These are phyloP conservation scores for Polydrusus pterygomalis DNA, from an alignment of 2,888 invertebrate species.

Conservation along the genomic window DNA sequence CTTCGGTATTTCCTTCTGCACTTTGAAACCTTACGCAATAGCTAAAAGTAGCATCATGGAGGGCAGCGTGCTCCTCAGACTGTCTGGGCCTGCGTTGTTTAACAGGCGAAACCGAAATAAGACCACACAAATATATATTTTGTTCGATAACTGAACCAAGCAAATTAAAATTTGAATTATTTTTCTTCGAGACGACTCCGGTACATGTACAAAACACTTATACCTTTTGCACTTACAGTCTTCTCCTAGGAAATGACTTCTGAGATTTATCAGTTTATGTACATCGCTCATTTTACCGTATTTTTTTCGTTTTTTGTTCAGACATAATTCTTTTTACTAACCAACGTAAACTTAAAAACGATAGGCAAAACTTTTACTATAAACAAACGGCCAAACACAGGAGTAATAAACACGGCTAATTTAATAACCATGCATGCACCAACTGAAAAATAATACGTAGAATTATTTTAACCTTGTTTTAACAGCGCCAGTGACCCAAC, in stretches of 20 bases:
- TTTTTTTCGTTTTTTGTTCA: conserved; percentile 16
- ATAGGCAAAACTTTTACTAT: neutral
- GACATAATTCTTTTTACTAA: no score
- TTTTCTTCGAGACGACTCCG: conserved; percentile 1
- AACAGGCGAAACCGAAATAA: no score
- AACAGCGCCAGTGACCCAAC: neutral
- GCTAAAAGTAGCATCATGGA: no score
- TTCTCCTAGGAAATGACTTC: conserved; percentile 38
- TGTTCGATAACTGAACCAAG: conserved; percentile 1
- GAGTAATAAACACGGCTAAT: conserved; percentile 1
- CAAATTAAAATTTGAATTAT: conserved; percentile 23
- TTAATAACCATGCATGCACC: neutral
- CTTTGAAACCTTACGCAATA: no score
- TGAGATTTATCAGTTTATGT: no score
- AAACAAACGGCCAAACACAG: conserved; percentile 22
- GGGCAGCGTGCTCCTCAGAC: no score
- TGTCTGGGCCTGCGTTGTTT: no score
- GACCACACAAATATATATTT: no score
- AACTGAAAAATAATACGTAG: no score
- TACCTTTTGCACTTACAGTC: conserved; percentile 43
- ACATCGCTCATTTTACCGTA: conserved; percentile 13
- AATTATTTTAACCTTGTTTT: neutral
- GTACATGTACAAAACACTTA: conserved; percentile 40
- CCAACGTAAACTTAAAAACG: conserved; percentile 24
- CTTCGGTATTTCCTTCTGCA: conserved; percentile 5